phyloP scores from a whole-genome alignment of 2,113 vertebrate genomes.

The Crotalus horridus region DNA sequence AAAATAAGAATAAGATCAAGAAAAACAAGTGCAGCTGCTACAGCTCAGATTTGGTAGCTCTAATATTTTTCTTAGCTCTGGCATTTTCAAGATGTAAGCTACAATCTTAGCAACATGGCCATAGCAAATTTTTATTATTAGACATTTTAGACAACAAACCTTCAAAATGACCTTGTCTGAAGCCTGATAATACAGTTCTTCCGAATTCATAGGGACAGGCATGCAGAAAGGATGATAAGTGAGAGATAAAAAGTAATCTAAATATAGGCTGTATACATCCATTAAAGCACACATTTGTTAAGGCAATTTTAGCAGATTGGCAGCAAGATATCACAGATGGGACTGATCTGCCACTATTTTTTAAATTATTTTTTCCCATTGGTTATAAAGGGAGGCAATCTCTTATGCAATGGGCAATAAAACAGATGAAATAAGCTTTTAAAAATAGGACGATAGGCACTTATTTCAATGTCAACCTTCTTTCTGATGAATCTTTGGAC shows the following conservation, averaged over 20 bases:
- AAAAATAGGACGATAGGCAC: background rate
- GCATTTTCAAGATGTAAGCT: background rate
- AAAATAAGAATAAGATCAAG: background rate
- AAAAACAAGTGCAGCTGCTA: background rate
- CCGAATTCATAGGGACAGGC: background rate
- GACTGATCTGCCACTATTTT: background rate
- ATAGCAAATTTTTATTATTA: background rate
- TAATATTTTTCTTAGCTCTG: background rate
- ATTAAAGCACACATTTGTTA: background rate
- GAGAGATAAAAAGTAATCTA: background rate
- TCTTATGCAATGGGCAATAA: background rate
- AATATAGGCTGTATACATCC: background rate
- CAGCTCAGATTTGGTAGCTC: background rate
- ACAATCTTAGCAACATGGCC: background rate
- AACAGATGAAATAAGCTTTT: background rate
- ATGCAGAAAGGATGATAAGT: background rate
- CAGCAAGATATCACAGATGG: background rate
- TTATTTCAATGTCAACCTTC: background rate
- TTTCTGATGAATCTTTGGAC: background rate
- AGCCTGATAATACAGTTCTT: background rate
- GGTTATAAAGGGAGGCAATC: background rate
- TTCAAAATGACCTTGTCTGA: background rate
- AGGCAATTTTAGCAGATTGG: background rate
- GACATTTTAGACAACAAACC: background rate
- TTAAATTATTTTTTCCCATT: background rate